phyloP scores from a whole-genome alignment of 2,113 vertebrate species.

The Sinocyclocheilus anophthalmus region DNA sequence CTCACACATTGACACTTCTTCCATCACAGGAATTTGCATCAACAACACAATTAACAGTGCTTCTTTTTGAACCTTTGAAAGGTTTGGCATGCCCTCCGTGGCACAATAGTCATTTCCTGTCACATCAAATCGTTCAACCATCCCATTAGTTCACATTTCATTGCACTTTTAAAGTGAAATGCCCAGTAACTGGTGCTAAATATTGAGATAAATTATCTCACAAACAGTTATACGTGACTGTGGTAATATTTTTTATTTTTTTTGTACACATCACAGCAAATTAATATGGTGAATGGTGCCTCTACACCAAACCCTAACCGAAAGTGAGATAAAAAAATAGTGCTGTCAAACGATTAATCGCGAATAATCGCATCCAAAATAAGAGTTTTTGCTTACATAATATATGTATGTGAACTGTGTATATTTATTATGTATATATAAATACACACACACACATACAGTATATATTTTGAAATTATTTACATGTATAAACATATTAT shows the following conservation, averaged over 20 bases:
- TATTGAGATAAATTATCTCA: neutral
- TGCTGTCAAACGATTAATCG: too few relatives aligned
- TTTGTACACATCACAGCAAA: neutral
- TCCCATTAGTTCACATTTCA: neutral
- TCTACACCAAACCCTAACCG: too few relatives aligned
- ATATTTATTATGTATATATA: too few relatives aligned
- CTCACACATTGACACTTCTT: slow-evolving; percentile 43
- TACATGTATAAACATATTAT: too few relatives aligned
- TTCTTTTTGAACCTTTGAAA: slow-evolving; percentile 21
- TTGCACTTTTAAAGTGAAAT: neutral
- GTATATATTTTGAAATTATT: too few relatives aligned
- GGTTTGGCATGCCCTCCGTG: slow-evolving; percentile 6
- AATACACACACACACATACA: too few relatives aligned
- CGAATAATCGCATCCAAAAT: too few relatives aligned
- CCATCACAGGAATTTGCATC: slow-evolving; percentile 7
- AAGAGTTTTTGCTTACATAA: too few relatives aligned
- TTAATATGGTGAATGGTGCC: neutral
- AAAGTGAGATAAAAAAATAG: neutral
- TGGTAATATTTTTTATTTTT: neutral
- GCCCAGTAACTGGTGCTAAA: neutral
- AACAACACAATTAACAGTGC: slow-evolving; percentile 4
- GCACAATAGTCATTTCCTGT: slow-evolving; percentile 16
- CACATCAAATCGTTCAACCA: neutral
- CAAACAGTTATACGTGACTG: neutral
- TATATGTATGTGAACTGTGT: too few relatives aligned